Conservation (phyloP, 2,113 vertebrate species). For the Grallaria varia region DNA sequence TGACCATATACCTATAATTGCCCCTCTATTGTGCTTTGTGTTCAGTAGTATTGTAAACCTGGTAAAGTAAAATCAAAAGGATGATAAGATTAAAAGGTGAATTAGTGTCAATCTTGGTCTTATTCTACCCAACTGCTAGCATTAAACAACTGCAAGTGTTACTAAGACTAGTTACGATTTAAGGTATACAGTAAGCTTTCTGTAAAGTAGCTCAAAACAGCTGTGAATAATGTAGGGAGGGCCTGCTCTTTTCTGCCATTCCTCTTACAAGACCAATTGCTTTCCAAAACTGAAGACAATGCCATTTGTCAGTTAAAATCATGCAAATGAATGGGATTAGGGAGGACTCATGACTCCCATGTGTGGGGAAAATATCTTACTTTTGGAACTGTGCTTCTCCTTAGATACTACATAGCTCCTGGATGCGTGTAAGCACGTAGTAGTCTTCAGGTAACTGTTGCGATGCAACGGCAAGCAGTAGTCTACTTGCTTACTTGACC, state of each 20-base stretch:
- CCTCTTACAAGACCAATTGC: accelerated
- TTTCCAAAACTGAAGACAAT: background rate
- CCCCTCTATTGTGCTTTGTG: accelerated
- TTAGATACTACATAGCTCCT: background rate
- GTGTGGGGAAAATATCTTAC: background rate
- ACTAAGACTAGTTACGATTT: background rate
- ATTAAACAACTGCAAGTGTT: background rate
- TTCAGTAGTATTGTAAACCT: background rate
- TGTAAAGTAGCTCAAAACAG: background rate
- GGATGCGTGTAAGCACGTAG: background rate
- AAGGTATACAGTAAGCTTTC: accelerated
- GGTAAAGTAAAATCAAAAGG: background rate
- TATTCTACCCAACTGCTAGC: accelerated
- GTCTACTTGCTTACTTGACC: background rate
- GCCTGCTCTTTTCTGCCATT: background rate
- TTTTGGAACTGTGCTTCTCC: background rate
- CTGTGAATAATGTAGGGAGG: accelerated
- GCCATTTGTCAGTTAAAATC: background rate
- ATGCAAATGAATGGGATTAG: background rate
- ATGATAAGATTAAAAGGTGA: background rate
- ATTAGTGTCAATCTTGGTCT: background rate
- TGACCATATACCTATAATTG: background rate
- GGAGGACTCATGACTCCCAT: background rate
- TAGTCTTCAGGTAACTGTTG: background rate
- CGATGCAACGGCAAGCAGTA: background rate